phyloP scores from a whole-genome alignment of 2,113 vertebrate species.

The Rhea americana region DNA sequence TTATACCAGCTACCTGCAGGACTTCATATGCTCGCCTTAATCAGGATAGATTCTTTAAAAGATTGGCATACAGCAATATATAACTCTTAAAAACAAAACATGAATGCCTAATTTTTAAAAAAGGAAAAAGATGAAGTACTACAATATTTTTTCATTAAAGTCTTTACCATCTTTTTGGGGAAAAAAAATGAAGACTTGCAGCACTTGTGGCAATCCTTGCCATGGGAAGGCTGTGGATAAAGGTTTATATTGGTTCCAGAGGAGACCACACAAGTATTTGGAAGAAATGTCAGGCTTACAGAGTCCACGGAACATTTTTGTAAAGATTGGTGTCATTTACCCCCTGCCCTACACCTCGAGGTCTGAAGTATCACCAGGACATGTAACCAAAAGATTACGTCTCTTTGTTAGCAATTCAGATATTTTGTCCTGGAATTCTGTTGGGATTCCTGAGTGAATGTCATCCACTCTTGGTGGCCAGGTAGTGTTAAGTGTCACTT shows the following conservation, averaged over 20 bases:
- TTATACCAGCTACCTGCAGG: not conserved
- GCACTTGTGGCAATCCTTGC: not conserved
- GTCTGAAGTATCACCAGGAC: not conserved
- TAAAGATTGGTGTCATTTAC: not conserved
- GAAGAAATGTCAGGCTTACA: fast-evolving
- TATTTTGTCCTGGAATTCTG: not conserved
- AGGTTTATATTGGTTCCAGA: not conserved
- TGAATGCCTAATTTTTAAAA: not conserved
- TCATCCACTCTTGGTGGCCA: not conserved
- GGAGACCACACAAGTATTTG: not conserved
- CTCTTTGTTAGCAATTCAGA: not conserved
- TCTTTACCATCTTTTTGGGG: not conserved
- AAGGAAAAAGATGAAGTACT: not conserved
- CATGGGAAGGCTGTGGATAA: not conserved
- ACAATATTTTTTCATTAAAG: not conserved
- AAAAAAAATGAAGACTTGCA: too few relatives aligned
- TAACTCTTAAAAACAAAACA: not conserved
- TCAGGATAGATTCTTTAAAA: not conserved
- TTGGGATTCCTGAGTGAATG: not conserved
- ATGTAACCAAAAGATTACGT: not conserved
- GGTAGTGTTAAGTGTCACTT: not conserved
- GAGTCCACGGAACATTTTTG: fast-evolving
- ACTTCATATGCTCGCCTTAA: not conserved
- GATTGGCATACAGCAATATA: not conserved
- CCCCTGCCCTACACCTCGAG: not conserved